Evolutionary conservation across 2,888 invertebrate genomes (phyloP), one percentile per base, ranked within the genome.

Genomic region (Phymatocera aterrima): DNA sequence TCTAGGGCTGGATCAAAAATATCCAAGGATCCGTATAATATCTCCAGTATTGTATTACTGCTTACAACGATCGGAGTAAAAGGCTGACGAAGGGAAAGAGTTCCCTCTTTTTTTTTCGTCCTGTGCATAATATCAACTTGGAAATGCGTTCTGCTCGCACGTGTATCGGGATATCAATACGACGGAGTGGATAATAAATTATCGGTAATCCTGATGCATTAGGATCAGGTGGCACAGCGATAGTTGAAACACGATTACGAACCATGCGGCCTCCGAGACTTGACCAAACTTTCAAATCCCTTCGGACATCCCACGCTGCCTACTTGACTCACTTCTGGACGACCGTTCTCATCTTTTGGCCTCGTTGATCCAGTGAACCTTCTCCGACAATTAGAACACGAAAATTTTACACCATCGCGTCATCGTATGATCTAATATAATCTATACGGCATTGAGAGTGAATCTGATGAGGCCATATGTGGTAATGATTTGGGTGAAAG

Each of bases 261-360:
- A 51, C 34, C 34, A 48, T 12, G 8, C 51, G 46, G 18, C 68
- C 43, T 31, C 43, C 3, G n/a, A 24, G 24, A 43, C 43, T 43
- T 28, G 51, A 72, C 51, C 72, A 72, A 72, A 72, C 72, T 72
- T 72, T 72, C 48, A 48, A 72, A 72, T 72, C 72, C 72, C 72
- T 72, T 72, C 31, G 34, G 72, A 34, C 3, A 48, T 18, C 31
- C 72, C 57, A 28, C 4, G 28, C n/a, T n/a, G 34, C 24, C 8
- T 31, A 28, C 18, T 12, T 4, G 18, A 34, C n/a, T 28, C 24
- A 2, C 6, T 28, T 28, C 37, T 34, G 4, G 0, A 10, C 34
- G 34, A 72, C 72, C 72, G 34, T 51, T 51, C 21, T 34, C 51
- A 18, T 21, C 2, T 48, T 72, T 34, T 28, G 51, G 51, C n/a